A percentile compares a stretch with the other conserved stretches of the same genome.
These are phyloP conservation scores for Dendrocopos noguchii DNA, from an alignment of 2,113 vertebrate species.

Conservation along the genomic window DNA sequence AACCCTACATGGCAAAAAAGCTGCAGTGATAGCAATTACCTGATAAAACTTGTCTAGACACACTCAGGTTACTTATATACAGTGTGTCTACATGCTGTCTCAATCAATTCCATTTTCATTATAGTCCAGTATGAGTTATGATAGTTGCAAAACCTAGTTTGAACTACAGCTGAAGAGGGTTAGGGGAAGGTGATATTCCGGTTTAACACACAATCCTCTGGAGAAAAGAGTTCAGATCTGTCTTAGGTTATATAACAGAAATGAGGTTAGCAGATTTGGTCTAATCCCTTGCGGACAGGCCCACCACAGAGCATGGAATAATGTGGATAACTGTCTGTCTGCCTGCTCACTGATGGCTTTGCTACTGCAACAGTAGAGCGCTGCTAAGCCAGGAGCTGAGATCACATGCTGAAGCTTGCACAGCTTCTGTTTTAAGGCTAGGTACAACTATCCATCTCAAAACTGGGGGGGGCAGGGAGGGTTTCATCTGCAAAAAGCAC, in stretches of 20 bases:
- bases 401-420: neutral
- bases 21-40: neutral
- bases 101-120: constrained; percentile 15
- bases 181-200: constrained; percentile 21
- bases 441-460: neutral
- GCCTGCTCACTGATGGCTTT: neutral
- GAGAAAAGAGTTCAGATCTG: constrained; percentile 48
- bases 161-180: constrained; percentile 37
- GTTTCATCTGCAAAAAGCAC: neutral
- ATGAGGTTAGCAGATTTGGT: constrained; percentile 68
- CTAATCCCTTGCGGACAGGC: constrained; percentile 54
- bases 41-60: neutral
- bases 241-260: constrained; percentile 60
- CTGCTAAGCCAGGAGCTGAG: neutral
- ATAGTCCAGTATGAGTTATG: neutral
- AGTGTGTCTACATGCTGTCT: neutral
- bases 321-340: constrained; percentile 19
- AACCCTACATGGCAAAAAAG: neutral
- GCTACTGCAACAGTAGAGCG: neutral
- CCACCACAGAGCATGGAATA: constrained; percentile 56
- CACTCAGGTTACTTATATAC: neutral
- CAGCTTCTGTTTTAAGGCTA: neutral
- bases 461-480: neutral
- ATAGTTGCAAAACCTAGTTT: constrained; percentile 36
- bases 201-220: constrained; percentile 36